phyloP scores from a whole-genome alignment of 1,140 invertebrate genomes.

The Saccostrea echinata region DNA sequence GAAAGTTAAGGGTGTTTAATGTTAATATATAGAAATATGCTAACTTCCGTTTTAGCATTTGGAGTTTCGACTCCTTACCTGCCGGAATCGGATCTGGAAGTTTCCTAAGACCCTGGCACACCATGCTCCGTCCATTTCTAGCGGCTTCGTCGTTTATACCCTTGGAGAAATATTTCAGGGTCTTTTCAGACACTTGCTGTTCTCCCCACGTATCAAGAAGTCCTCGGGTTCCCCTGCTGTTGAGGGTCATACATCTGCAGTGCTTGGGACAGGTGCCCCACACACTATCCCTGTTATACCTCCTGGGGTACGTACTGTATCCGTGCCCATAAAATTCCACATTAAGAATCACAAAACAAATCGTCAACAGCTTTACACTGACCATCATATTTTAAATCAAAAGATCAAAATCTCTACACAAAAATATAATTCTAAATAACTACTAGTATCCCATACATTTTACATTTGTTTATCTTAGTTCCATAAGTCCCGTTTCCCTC shows the following conservation, averaged over 20 bases:
- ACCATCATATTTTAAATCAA: background rate
- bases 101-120: constrained; percentile 48
- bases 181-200: constrained; percentile 16
- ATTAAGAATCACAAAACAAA: background rate
- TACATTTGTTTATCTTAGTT: background rate
- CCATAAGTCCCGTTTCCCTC: background rate
- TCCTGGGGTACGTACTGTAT: constrained; percentile 46
- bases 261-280: constrained; percentile 46
- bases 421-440: background rate
- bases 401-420: background rate
- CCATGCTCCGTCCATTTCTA: constrained; percentile 45
- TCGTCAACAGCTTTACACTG: background rate
- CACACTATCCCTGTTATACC: constrained; percentile 30
- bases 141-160: constrained; percentile 34
- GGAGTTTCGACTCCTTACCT: constrained; percentile 13
- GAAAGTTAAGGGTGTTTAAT: no score
- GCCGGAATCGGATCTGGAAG: constrained; percentile 44
- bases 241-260: constrained; percentile 53
- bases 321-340: constrained; percentile 24
- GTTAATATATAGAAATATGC: no score
- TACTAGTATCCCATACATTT: background rate
- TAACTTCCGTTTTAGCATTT: no score
- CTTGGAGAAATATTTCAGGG: background rate
- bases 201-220: constrained; percentile 44
- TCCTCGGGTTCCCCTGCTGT: constrained; percentile 40